Conservation (phyloP, 2,888 invertebrate genomes). For the Perdita meconis region DNA sequence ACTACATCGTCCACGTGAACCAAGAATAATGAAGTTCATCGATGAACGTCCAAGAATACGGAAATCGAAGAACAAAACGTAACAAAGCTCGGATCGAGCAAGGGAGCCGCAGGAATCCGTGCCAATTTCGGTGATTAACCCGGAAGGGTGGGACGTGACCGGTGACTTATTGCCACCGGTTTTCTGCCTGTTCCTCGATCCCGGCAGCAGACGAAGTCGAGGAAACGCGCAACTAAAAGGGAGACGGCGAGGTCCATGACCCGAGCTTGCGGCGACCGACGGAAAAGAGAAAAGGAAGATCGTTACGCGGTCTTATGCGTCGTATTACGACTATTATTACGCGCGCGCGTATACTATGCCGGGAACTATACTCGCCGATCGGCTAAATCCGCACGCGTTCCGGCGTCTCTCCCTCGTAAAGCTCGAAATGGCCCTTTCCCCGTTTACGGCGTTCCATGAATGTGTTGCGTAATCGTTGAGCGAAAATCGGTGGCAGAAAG, state of each 20-base stretch:
- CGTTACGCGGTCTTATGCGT: constrained; percentile 64
- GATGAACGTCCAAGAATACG: neutral
- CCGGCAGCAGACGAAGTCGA: constrained; percentile 44
- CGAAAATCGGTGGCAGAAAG: neutral
- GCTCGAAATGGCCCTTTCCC: constrained; percentile 36
- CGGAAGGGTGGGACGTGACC: constrained; percentile 62
- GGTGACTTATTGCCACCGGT: constrained; percentile 64
- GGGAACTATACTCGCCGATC: constrained; percentile 54
- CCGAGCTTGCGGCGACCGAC: constrained; percentile 58
- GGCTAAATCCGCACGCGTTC: constrained; percentile 41
- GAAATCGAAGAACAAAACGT: neutral
- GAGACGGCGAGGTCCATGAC: constrained; percentile 70
- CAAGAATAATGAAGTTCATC: neutral
- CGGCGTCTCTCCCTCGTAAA: constrained; percentile 31
- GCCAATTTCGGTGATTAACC: constrained; percentile 62
- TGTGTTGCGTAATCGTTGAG: constrained; percentile 38
- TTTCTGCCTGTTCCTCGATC: constrained; percentile 50
- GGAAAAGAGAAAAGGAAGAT: constrained; percentile 62
- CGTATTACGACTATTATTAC: constrained; percentile 74
- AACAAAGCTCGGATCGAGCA: constrained; percentile 25
- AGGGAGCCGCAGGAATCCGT: constrained; percentile 38
- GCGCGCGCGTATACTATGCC: constrained; percentile 60
- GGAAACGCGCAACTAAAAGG: constrained; percentile 61
- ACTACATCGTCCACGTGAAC: too few species aligned
- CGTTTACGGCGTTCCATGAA: constrained; percentile 1